phyloP scores from a whole-genome alignment of 2,888 invertebrate genomes.

The Tolmerus cingulatus region DNA sequence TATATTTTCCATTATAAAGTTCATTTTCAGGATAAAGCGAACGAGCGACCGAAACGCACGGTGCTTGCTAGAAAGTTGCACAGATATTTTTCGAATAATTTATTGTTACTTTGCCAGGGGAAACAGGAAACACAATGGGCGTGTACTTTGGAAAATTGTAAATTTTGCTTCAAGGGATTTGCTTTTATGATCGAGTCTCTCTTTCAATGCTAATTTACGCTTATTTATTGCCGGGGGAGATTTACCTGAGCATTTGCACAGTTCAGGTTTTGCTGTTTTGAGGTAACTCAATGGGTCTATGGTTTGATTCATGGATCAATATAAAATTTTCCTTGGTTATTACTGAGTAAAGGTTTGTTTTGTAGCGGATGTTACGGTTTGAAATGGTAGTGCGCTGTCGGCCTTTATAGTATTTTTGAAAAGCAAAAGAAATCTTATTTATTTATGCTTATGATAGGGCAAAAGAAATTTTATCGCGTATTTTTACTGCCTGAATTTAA shows the following conservation, averaged over 20 bases:
- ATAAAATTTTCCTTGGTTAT: not conserved
- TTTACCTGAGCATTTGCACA: not conserved
- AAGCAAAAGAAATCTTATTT: not conserved
- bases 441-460: not conserved
- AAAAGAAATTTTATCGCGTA: not conserved
- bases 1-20: not conserved
- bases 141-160: not conserved
- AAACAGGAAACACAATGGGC: not conserved
- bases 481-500: not conserved
- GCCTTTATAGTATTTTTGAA: not conserved
- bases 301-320: not conserved
- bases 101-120: not conserved
- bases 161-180: not conserved
- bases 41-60: not conserved
- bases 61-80: not conserved
- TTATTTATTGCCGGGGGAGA: not conserved
- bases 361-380: not conserved
- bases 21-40: not conserved
- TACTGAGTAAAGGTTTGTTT: not conserved
- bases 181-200: not conserved
- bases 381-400: not conserved
- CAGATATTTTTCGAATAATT: not conserved
- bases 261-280: not conserved
- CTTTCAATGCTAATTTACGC: not conserved
- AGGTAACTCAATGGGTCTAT: not conserved